Evolutionary conservation across 2,113 vertebrate species (phyloP), one percentile per base, ranked within the genome.

Genomic region (Phalacrocorax pelagicus): DNA sequence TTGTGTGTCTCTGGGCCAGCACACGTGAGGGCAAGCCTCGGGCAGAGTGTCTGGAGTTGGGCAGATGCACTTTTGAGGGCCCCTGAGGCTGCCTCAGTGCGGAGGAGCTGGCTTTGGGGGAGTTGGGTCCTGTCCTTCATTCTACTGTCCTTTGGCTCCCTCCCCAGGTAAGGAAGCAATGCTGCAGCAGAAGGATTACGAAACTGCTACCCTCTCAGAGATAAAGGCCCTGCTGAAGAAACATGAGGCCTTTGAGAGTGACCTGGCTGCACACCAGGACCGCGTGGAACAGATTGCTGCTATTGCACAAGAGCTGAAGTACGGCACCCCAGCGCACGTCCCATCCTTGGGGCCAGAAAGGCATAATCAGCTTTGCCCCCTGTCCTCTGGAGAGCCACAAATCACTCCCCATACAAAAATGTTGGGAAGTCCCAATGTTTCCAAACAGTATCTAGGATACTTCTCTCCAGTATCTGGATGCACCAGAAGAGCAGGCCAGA

Each of bases 171-270:
- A 99, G 94, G 99, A 99, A 97, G 98, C 98, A 52, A 99, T 99
- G 99, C 97, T 99, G 96, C 98, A 99, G 97, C 98, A 99, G 96
- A 98, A 98, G 81, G 99, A 99, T 97, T 99, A 98, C 0, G 99
- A 99, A 98, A 99, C 98, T 0, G 99, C 99, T 36, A 99, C 99
- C 27, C 98, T 99, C 81, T 99, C 99, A 0, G 99, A 99, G 93
- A 99, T 99, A 95, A 99, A 99, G 97, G 99, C 99, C 46, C 98
- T 99, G 97, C 98, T 99, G 97, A 99, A 99, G 98, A 99, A 99
- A 96, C 99, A 99, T 2, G 99, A 99, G 98, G 99, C 99, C 69
- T 99, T 99, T 19, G 99, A 99, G 98, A 99, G 99, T 7, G 99
- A 99, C 97, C 98, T 99, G 96, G 99, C 99, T 1, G 99, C 99